phyloP scores from a whole-genome alignment of 2,113 vertebrate species.

The Cephalopholis sonnerati region DNA sequence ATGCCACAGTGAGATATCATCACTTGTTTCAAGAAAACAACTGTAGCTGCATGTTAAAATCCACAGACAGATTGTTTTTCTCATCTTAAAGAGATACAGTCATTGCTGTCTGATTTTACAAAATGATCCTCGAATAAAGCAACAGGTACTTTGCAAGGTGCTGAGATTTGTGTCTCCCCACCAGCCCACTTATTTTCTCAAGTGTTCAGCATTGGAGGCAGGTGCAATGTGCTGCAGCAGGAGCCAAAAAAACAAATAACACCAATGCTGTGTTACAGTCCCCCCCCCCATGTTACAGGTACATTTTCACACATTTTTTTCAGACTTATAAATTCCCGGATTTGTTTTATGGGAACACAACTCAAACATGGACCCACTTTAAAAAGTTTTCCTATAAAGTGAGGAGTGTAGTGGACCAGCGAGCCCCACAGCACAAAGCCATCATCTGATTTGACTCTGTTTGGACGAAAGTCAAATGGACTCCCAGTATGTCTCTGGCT shows the following conservation, averaged over 20 bases:
- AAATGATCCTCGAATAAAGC: constrained; percentile 17
- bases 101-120: not conserved
- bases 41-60: not conserved
- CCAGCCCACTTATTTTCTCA: not conserved
- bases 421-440: constrained; percentile 10
- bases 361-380: not conserved
- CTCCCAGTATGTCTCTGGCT: not conserved
- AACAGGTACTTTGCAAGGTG: constrained; percentile 8
- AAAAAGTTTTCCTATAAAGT: not conserved
- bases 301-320: not conserved
- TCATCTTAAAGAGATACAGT: not conserved
- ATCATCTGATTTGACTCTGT: constrained; percentile 21
- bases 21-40: not conserved
- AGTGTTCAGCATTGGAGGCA: not conserved
- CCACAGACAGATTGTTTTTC: not conserved
- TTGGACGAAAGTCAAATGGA: constrained; percentile 26
- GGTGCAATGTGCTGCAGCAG: constrained; percentile 3
- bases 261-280: not conserved
- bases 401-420: not conserved
- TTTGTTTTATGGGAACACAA: not conserved
- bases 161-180: not conserved
- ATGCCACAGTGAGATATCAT: not conserved
- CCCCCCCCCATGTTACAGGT: not conserved
- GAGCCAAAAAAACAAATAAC: constrained; percentile 4
- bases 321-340: not conserved